Base-by-base conservation (phyloP, 2,888 invertebrate genomes). In the Tenthredo distinguenda region DNA sequence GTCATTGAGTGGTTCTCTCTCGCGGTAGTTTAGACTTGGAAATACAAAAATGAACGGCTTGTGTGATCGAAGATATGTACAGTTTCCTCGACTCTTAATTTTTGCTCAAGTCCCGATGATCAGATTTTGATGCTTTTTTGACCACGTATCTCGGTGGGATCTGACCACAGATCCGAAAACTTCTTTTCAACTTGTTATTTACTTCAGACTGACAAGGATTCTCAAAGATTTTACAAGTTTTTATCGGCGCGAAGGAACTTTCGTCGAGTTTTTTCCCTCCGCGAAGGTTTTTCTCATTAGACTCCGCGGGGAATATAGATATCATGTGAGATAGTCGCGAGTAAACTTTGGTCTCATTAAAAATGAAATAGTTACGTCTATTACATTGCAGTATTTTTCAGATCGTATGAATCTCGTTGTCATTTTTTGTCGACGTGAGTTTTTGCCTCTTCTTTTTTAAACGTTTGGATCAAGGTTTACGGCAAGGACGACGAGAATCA, bases 401-500 rank as follows among this genome's bases (percentile, higher is more conserved):
- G 47, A 15, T 47, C 47, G 47, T 15, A 47, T 2, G 15, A 50
- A 50, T 50, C 9, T n/a, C 40, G 31, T 15, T 40, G 4, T 10
- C n/a, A 40, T n/a, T 72, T 72, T 34, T 74, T 74, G 15, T 43
- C 43, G 37, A 43, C 9, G 26, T 26, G 7, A 47, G n/a, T 76
- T 47, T 47, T 77, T 77, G 77, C 7, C 31, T 77, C 9, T 34
- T 34, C 1, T 6, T 55, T 18, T 7, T 50, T 0, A 18, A 40
- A 15, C 34, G 15, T 31, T 77, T 31, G 31, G 50, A 77, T 50
- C 47, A 50, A 77, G 77, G 55, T 0, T 50, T 1, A 12, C 9
- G 12, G 2, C 50, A 34, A 77, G 76, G 76, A 12, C 76, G 47
- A 76, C 76, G n/a, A 34, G 77, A 34, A 34, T 55, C 55, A 18